Base-by-base conservation (phyloP, 2,888 invertebrate species). In the Melipona bicolor region DNA sequence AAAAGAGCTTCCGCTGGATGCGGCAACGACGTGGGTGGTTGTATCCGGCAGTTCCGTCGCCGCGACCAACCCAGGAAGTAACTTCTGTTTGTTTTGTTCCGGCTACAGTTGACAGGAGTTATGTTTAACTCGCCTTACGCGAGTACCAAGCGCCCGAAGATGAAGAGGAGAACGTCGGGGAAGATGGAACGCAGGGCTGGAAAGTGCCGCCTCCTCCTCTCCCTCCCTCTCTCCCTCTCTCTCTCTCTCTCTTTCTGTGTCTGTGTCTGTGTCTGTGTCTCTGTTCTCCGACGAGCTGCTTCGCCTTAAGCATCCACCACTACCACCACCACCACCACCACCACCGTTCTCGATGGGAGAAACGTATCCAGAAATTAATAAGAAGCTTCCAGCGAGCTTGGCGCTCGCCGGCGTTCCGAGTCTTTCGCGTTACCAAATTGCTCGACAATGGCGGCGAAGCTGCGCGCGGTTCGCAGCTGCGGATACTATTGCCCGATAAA, bases 71-170 rank as follows among this genome's bases (percentile, higher is more conserved):
- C 78, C 68, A 79, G 75, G 79, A 87, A 84, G 80, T 86, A 88
- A 91, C 88, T 90, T 90, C 87, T 86, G 90, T 88, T 91, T 90
- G 88, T 88, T 85, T 90, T 91, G 84, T 86, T 85, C 84, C 78
- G 84, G 83, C 82, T 82, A 81, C 80, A 84, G 88, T 89, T 86
- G 87, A 85, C 85, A 76, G 79, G 81, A 91, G 86, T 89, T 91
- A 88, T 84, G 82, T 90, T 89, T 87, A 86, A 91, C 85, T 86
- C 85, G 81, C 59, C 84, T 83, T 84, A 81, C 77, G 72, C 81
- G 65, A 75, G 69, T 78, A 73, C 81, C 75, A 27, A 6, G 19
- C 72, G 15, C 43, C 50, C 43, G 69, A 82, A 78, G 84, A 80
- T 56, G 71, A 36, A 62, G 73, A 83, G 80, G 68, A 70, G 54